Percentiles rank a stretch among this genome's conserved stretches.
phyloP scores from a whole-genome alignment of 2,888 invertebrate genomes.

The Plutella xylostella region DNA sequence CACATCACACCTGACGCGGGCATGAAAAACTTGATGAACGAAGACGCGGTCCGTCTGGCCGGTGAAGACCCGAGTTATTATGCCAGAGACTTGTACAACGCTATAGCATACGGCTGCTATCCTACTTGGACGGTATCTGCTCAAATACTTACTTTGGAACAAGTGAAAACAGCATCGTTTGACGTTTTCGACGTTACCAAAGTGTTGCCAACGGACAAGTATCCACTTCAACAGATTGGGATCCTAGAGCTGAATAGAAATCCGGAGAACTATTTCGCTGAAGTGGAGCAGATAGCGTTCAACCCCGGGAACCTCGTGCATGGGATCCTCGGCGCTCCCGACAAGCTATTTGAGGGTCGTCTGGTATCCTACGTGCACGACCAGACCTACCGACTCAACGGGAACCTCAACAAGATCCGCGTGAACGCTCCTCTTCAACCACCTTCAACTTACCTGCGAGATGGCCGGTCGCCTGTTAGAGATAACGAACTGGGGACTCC shows the following conservation, averaged over 20 bases:
- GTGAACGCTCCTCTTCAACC: conserved; percentile 17
- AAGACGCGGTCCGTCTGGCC: not conserved
- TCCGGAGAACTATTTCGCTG: conserved; percentile 32
- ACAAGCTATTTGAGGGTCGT: conserved; percentile 54
- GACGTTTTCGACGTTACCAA: not conserved
- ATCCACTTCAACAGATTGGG: conserved; percentile 59
- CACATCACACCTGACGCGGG: not conserved
- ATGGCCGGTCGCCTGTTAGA: conserved; percentile 76
- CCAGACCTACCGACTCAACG: conserved; percentile 46
- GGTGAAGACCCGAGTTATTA: not conserved
- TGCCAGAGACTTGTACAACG: not conserved
- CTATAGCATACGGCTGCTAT: not conserved
- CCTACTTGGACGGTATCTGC: not conserved
- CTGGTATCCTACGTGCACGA: conserved; percentile 62
- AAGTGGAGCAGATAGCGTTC: not conserved
- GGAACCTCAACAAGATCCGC: not conserved
- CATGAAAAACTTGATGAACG: not conserved
- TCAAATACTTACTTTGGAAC: not conserved
- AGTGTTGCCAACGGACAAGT: conserved; percentile 39
- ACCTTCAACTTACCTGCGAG: conserved; percentile 79
- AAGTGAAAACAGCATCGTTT: not conserved
- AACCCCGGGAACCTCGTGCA: not conserved
- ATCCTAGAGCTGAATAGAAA: conserved; percentile 53
- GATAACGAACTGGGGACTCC: conserved; percentile 84
- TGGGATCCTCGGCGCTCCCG: conserved; percentile 29